Percentiles rank a stretch among this genome's conserved stretches.
Conservation (phyloP, 2,113 vertebrate species). For the Platichthys stellatus region DNA sequence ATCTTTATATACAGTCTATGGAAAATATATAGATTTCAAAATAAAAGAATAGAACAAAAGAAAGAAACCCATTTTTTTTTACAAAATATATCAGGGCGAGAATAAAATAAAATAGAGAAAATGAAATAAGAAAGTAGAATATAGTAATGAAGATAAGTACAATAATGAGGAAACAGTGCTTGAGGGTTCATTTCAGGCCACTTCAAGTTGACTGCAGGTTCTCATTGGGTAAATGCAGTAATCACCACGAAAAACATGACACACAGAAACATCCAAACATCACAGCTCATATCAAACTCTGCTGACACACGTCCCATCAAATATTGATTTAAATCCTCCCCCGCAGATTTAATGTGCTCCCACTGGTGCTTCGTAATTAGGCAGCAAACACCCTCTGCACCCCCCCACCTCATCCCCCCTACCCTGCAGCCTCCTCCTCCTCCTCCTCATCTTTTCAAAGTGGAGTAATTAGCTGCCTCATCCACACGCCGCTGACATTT, state of each 20-base stretch:
- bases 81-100: background rate
- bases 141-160: too few species aligned
- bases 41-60: background rate
- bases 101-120: background rate
- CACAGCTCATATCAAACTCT: conserved; percentile 12
- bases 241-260: background rate
- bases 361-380: conserved; percentile 61
- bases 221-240: background rate
- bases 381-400: conserved; percentile 12
- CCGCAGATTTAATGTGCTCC: conserved; percentile 48
- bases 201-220: background rate
- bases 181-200: too few species aligned
- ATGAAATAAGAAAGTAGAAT: background rate
- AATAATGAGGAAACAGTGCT: too few species aligned
- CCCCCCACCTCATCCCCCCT: conserved; percentile 23
- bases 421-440: conserved; percentile 31
- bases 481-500: conserved; percentile 56
- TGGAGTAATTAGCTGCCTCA: conserved; percentile 66
- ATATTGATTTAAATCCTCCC: conserved; percentile 62
- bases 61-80: too few species aligned
- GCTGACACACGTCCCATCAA: conserved; percentile 34
- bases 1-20: too few species aligned
- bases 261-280: conserved; percentile 4
- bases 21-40: background rate
- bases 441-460: conserved; percentile 47